Evolutionary conservation across 2,888 invertebrate genomes (phyloP).

Genomic region (Callyntrura sp.): DNA sequence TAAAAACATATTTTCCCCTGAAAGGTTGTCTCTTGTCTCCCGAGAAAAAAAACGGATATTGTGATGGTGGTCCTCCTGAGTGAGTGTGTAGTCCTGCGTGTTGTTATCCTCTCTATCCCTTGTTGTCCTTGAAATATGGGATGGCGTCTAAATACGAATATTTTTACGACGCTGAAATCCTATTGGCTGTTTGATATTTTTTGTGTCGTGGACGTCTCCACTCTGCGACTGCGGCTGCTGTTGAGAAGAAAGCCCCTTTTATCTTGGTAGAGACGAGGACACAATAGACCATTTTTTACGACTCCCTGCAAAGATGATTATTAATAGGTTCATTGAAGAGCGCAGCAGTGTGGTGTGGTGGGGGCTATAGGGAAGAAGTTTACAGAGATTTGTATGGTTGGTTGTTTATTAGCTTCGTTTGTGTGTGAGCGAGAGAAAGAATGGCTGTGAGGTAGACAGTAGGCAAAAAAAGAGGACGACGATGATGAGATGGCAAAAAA

Average conservation of each 20-base stretch:
- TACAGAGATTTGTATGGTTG: constrained; percentile 3
- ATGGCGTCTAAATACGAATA: background rate
- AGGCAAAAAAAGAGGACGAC: constrained; percentile 14
- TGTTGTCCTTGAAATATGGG: constrained; percentile 3
- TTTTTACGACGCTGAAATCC: constrained; percentile 11
- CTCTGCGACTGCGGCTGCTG: background rate
- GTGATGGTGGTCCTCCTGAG: too few species aligned
- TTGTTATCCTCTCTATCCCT: too few species aligned
- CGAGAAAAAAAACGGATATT: too few species aligned
- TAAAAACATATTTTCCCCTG: too few species aligned
- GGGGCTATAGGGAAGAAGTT: constrained; percentile 20
- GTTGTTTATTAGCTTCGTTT: too few species aligned
- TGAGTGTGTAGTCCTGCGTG: too few species aligned
- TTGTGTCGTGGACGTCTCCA: too few species aligned
- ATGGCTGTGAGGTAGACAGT: background rate
- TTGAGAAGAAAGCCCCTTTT: constrained; percentile 3
- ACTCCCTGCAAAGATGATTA: constrained; percentile 75
- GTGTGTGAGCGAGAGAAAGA: background rate
- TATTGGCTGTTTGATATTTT: constrained; percentile 63
- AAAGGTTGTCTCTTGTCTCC: too few species aligned
- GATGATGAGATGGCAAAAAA: constrained; percentile 77
- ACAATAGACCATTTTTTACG: constrained; percentile 74
- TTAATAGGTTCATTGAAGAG: constrained; percentile 68
- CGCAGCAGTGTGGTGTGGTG: too few species aligned
- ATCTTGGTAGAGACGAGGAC: constrained; percentile 8